These are phyloP conservation scores for Aythya fuligula DNA, from an alignment of 2,797 vertebrate genomes.

Conservation along the genomic window DNA sequence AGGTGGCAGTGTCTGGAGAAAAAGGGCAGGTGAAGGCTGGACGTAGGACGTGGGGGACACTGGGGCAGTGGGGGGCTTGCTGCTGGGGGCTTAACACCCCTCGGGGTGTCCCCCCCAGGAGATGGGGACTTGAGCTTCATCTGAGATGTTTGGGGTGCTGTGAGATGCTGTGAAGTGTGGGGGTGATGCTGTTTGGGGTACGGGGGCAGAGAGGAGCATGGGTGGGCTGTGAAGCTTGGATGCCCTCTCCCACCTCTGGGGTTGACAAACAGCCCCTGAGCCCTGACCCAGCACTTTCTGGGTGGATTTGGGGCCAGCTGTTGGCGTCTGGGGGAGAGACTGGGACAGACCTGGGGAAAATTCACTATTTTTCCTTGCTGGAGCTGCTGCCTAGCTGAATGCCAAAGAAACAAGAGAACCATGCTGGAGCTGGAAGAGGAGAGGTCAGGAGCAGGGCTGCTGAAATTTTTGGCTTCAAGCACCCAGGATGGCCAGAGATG, in stretches of 20 bases:
- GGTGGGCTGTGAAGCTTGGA: not conserved
- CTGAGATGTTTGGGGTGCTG: not conserved
- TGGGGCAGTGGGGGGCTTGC: rapidly evolving
- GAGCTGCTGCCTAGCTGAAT: not conserved
- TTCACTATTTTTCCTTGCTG: not conserved
- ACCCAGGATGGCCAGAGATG: not conserved
- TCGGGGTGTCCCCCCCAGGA: not conserved
- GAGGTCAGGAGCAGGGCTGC: not conserved
- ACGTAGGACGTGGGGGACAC: rapidly evolving
- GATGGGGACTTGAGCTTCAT: not conserved
- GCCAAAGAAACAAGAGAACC: not conserved
- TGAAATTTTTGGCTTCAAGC: not conserved
- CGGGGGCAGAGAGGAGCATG: not conserved
- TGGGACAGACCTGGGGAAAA: not conserved
- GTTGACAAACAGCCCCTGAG: not conserved
- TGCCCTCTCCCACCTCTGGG: not conserved
- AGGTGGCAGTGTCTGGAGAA: not conserved
- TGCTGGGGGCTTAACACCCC: rapidly evolving
- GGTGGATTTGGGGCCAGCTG: rapidly evolving
- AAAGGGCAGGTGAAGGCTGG: not conserved
- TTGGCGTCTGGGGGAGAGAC: not conserved
- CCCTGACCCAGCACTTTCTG: not conserved
- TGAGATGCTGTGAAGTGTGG: not conserved
- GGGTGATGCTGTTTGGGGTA: rapidly evolving
- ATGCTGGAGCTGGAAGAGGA: not conserved